These are phyloP conservation scores for Copidosoma floridanum DNA, from an alignment of 1,140 invertebrate species.

Conservation along the genomic window DNA sequence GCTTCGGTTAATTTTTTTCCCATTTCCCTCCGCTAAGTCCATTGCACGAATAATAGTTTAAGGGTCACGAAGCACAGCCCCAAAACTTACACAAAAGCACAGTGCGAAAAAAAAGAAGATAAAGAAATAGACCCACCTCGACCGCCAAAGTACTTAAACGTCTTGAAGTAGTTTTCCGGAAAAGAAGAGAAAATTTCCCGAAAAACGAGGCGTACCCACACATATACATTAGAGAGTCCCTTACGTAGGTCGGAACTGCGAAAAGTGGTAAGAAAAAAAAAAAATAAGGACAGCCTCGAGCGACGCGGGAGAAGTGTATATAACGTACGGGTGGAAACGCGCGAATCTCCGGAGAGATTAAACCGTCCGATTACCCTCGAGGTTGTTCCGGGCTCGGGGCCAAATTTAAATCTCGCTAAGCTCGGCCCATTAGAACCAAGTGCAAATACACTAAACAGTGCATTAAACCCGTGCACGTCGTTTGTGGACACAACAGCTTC, in stretches of 20 bases:
- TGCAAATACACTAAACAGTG: conserved; percentile 56
- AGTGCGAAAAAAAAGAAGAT: too few relatives aligned
- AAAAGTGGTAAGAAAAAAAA: conserved; percentile 27
- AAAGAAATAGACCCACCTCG: background rate
- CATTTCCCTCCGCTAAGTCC: too few relatives aligned
- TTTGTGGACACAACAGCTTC: conserved; percentile 33
- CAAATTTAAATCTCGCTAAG: conserved; percentile 57
- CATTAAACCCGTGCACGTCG: too few relatives aligned
- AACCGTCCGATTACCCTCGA: conserved; percentile 40
- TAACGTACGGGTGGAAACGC: conserved; percentile 10
- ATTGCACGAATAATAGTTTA: background rate
- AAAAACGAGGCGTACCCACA: too few relatives aligned
- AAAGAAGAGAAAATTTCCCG: too few relatives aligned
- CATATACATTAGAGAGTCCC: conserved; percentile 11
- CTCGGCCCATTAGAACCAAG: conserved; percentile 51
- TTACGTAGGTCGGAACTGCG: background rate
- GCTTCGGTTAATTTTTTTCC: too few relatives aligned
- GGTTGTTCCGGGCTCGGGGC: conserved; percentile 35
- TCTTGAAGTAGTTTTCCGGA: conserved; percentile 13
- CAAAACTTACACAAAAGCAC: background rate
- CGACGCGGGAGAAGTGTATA: conserved; percentile 42
- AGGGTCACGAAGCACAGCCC: background rate
- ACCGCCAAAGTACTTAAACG: background rate
- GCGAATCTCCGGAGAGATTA: conserved; percentile 41
- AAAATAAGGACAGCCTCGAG: conserved; percentile 34